Percentiles rank a stretch among this genome's conserved stretches.
Conservation (phyloP, 2,888 invertebrate species). For the Dinocampus coccinellae region DNA sequence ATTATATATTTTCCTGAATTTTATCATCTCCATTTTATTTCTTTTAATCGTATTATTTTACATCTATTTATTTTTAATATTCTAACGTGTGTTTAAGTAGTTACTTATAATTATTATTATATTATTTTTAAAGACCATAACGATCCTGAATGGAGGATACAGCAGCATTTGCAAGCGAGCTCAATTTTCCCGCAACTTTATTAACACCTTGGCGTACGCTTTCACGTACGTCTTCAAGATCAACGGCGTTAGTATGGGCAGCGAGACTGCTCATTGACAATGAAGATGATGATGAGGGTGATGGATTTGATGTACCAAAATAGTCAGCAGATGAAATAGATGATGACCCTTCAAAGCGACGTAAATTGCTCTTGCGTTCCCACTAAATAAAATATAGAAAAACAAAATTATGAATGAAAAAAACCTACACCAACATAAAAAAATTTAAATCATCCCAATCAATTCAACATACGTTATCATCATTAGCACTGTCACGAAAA, state of each 20-base stretch:
- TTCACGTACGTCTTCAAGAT: constrained; percentile 97
- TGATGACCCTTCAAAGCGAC: constrained; percentile 92
- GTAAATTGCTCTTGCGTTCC: constrained; percentile 73
- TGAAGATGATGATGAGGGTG: constrained; percentile 52
- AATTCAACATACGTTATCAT: constrained; percentile 70
- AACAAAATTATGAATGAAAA: not conserved
- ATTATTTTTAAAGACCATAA: constrained; percentile 61
- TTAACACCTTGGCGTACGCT: constrained; percentile 97
- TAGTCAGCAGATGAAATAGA: constrained; percentile 97
- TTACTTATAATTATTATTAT: constrained; percentile 34
- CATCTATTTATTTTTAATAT: not conserved
- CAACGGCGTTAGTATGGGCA: constrained; percentile 68
- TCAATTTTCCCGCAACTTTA: constrained; percentile 96
- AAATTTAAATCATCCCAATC: not conserved
- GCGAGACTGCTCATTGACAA: constrained; percentile 56
- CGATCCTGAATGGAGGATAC: constrained; percentile 90
- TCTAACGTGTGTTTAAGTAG: constrained; percentile 9
- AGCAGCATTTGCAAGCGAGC: constrained; percentile 93
- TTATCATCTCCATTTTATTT: too few relatives aligned
- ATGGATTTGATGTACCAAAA: constrained; percentile 78
- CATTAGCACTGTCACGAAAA: constrained; percentile 81
- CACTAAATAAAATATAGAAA: constrained; percentile 60
- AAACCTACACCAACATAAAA: not conserved
- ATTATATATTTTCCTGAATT: too few relatives aligned
- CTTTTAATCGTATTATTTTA: not conserved